Evolutionary conservation across 2,113 vertebrate genomes (phyloP), one percentile per base, ranked within the genome.

Genomic region (Pluvianellus socialis): DNA sequence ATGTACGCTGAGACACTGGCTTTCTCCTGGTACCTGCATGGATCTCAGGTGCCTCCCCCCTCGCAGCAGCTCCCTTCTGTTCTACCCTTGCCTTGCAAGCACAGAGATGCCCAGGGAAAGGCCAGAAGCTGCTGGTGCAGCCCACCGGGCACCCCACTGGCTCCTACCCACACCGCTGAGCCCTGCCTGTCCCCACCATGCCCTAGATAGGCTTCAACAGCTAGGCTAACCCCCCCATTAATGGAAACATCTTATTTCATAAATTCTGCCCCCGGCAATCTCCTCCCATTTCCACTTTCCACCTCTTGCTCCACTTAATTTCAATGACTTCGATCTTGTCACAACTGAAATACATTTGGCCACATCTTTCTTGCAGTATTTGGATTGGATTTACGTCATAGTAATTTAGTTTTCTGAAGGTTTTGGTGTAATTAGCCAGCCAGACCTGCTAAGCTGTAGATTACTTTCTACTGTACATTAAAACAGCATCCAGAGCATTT

Each of bases 11-110:
- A 80, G n/a, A 53, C 6, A 5, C 27, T 8, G 45, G 8, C 45
- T 89, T 94, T 66, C 45, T 61, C 38, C 28, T 2, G 6, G 22
- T 19, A 59, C 9, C 17, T 10, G 10, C 23, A 7, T 0, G 3
- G 4, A 2, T 67, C 81, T 71, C 50, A 49, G 58, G 17, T 28
- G 35, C 42, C 12, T n/a, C 6, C 4, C 5, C 8, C 6, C 3
- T 66, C 55, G 22, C 0, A 0, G 49, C 45, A 49, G 5, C 58
- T 83, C 50, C 77, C 2, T 32, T 55, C 45, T 6, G 53, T 20
- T 67, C 32, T 49, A 6, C 21, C 17, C 0, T 1, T 21, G 12
- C 22, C 30, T 62, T 0, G 0, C 12, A 44, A 30, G 22, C 1
- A 13, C 33, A 13, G n/a, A 16, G 40, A 16, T 28, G 30, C 21